Base-by-base conservation (phyloP, 2,113 vertebrate genomes). In the Rhabdornis inornatus region DNA sequence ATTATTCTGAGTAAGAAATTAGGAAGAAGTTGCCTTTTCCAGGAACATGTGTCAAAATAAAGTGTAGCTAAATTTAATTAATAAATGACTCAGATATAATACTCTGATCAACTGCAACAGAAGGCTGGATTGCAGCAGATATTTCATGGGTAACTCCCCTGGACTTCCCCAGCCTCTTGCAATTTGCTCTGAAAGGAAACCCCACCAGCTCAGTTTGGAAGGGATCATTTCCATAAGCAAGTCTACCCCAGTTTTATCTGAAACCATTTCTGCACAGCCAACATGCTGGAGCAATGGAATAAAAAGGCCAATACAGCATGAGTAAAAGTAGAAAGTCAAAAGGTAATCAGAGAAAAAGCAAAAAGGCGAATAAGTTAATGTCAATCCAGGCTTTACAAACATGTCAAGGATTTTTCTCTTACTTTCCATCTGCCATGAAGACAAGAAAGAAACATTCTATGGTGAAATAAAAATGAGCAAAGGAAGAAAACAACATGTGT, bases 401-500 rank as follows among this genome's bases (percentile, higher is more conserved):
- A 59, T 3, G 88, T 64, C 74, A 76, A 65, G 70, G 31, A 40
- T 23, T 85, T 44, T 80, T 69, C 66, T 60, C n/a, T 61, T 49
- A 25, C 60, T 88, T 72, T 80, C 55, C 65, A n/a, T 92, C 76
- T 95, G 72, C 68, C 55, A 60, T 23, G 44, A 78, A 44, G 30
- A 90, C 55, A 79, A 86, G 53, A 76, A 94, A 81, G 60, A 81
- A 89, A 55, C 33, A 20, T 69, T 44, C 23, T 55, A 44, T 3
- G 2, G 24, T 20, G 42, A 76, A 84, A 92, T 52, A 63, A 66
- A 96, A 96, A 89, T 63, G 70, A 96, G 91, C 78, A 92, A 83
- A 70, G 37, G n/a, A 74, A 66, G 61, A 85, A 91, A 89, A 94
- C 20, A 63, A 37, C 24, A 53, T 50, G 65, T 84, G 66, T 89